Percentiles rank a stretch among this genome's conserved stretches.
phyloP scores from a whole-genome alignment of 2,888 invertebrate genomes.

The Teleiodes luculella region DNA sequence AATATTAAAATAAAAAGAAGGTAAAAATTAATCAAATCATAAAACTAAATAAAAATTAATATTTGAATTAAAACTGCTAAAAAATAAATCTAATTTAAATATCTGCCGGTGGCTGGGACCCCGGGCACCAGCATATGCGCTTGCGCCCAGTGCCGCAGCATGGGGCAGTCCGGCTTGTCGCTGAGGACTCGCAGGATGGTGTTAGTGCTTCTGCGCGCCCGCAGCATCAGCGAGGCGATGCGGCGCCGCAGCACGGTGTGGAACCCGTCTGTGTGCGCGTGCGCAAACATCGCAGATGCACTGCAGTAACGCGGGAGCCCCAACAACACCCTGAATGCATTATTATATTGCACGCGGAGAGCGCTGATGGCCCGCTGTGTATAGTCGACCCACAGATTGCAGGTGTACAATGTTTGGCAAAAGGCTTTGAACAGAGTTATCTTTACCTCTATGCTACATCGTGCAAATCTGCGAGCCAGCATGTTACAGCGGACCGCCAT shows the following conservation, averaged over 20 bases:
- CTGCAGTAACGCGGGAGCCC: neutral
- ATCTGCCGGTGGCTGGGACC: neutral
- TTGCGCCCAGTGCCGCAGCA: neutral
- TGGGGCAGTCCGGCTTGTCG: neutral
- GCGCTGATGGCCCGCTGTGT: neutral
- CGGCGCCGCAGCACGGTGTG: conserved; percentile 6
- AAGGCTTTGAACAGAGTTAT: neutral
- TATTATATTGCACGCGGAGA: neutral
- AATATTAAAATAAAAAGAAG: no score
- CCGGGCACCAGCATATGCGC: neutral
- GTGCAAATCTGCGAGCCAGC: conserved; percentile 21
- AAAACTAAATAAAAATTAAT: no score
- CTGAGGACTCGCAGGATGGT: neutral
- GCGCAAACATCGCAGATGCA: conserved; percentile 8
- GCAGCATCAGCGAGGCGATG: conserved; percentile 6
- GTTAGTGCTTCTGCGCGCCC: neutral
- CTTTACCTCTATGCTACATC: conserved; percentile 10
- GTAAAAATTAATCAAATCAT: no score
- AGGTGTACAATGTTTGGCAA: neutral
- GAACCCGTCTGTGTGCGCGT: conserved; percentile 8
- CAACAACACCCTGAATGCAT: neutral
- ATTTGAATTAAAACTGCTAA: no score
- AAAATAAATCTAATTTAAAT: neutral
- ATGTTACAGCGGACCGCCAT: conserved; percentile 21
- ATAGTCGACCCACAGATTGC: conserved; percentile 10